phyloP scores from a whole-genome alignment of 2,888 invertebrate genomes.

The Phyllotreta striolata region DNA sequence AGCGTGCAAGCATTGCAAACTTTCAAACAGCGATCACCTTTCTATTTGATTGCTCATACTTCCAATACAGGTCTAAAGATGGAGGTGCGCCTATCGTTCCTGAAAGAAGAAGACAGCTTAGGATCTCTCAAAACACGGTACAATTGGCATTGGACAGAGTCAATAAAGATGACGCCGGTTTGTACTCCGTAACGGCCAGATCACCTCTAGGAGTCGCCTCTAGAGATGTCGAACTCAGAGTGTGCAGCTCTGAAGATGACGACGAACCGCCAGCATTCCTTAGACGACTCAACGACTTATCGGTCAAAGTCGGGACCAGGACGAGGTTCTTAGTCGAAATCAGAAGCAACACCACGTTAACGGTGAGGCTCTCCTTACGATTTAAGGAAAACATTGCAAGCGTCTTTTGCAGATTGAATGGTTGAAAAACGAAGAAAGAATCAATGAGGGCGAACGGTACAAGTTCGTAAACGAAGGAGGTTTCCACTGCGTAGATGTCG shows the following conservation, averaged over 20 bases:
- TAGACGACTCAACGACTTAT: slow-evolving; percentile 83
- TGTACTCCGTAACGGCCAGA: slow-evolving; percentile 76
- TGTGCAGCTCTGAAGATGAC: slow-evolving; percentile 65
- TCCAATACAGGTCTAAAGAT: slow-evolving; percentile 64
- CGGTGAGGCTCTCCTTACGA: slow-evolving; percentile 41
- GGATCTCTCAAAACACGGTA: slow-evolving; percentile 70
- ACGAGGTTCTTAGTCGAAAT: slow-evolving; percentile 87
- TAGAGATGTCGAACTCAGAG: slow-evolving; percentile 65
- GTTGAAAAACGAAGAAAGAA: slow-evolving; percentile 82
- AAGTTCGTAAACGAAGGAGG: slow-evolving; percentile 83
- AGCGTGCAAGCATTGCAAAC: background rate
- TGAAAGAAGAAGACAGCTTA: slow-evolving; percentile 69
- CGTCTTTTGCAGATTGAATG: slow-evolving; percentile 75
- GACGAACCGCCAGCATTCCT: slow-evolving; percentile 85
- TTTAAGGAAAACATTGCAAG: background rate
- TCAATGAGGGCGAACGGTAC: slow-evolving; percentile 79
- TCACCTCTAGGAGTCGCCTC: slow-evolving; percentile 66
- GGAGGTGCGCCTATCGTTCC: slow-evolving; percentile 70
- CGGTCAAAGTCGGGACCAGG: slow-evolving; percentile 89
- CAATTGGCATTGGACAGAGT: slow-evolving; percentile 80
- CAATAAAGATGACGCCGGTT: slow-evolving; percentile 75
- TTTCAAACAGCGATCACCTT: background rate
- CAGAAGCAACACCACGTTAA: slow-evolving; percentile 66
- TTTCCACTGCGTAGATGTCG: slow-evolving; percentile 85
- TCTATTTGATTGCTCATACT: background rate